Evolutionary conservation across 2,113 vertebrate genomes (phyloP).

Genomic region (Microcebus tavaratra): DNA sequence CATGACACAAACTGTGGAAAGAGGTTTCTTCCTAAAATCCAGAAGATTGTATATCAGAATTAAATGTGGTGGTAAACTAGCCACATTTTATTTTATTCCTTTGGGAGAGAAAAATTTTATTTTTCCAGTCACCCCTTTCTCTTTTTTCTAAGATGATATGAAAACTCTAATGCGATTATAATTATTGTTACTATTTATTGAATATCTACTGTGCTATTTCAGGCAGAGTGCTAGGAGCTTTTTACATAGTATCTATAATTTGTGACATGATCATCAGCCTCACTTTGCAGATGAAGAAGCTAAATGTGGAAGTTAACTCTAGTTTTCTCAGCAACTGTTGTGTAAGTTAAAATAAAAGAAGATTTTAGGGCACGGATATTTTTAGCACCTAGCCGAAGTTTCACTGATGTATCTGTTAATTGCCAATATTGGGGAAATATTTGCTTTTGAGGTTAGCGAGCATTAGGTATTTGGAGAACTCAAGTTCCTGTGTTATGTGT

Average conservation of each 20-base stretch:
- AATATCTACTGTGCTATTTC: neutral
- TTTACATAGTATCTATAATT: neutral
- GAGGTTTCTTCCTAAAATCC: constrained; percentile 10
- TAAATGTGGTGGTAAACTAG: neutral
- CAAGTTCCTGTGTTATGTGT: neutral
- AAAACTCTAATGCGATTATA: neutral
- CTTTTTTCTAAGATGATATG: neutral
- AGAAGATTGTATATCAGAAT: neutral
- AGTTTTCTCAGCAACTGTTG: neutral
- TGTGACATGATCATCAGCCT: neutral
- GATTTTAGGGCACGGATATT: neutral
- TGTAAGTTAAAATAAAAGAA: constrained; percentile 24
- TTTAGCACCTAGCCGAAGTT: neutral
- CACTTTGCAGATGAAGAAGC: neutral
- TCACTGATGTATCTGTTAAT: neutral
- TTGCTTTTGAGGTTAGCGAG: neutral
- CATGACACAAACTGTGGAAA: neutral
- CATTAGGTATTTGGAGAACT: neutral
- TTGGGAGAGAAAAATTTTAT: neutral
- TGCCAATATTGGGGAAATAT: neutral
- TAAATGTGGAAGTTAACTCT: constrained; percentile 1
- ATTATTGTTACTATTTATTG: neutral
- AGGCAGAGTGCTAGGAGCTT: neutral
- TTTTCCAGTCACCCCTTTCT: constrained; percentile 15
- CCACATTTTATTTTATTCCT: neutral